Evolutionary conservation across 2,113 vertebrate genomes (phyloP).

Genomic region (Ailuropoda melanoleuca): DNA sequence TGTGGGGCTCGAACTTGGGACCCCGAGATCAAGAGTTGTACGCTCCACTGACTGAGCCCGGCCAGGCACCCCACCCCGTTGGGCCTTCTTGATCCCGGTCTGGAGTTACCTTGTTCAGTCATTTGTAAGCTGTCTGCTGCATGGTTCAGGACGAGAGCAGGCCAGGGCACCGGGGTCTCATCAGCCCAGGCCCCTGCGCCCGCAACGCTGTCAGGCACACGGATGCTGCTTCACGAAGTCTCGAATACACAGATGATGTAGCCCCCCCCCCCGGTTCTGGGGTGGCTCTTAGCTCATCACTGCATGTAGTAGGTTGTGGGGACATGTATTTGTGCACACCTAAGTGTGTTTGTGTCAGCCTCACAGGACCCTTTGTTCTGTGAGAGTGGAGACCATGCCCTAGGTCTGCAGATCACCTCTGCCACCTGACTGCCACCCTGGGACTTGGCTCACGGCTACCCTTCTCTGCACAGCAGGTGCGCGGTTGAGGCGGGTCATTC

Average conservation of each 20-base stretch:
- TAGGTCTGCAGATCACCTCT: neutral
- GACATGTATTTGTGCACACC: accelerated
- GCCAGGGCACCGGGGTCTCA: neutral
- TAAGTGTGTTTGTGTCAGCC: accelerated
- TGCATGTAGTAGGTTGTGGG: accelerated
- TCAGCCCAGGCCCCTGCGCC: accelerated
- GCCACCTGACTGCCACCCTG: accelerated
- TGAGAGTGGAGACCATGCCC: neutral
- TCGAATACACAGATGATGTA: too few species aligned
- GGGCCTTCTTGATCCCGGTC: neutral
- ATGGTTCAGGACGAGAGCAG: neutral
- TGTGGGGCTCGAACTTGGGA: neutral
- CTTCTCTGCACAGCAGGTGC: neutral
- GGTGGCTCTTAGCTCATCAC: too few species aligned
- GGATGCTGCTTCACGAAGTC: accelerated
- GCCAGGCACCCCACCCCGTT: neutral
- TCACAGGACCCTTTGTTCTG: neutral
- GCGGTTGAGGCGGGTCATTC: accelerated
- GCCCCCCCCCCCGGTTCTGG: neutral
- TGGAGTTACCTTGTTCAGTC: neutral
- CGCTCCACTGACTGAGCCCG: neutral
- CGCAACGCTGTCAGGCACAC: accelerated
- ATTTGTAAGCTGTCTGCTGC: neutral
- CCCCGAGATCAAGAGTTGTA: neutral
- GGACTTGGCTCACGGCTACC: neutral